These are phyloP conservation scores for Coregonus ussuriensis DNA, from an alignment of 2,797 vertebrate species.

Conservation along the genomic window DNA sequence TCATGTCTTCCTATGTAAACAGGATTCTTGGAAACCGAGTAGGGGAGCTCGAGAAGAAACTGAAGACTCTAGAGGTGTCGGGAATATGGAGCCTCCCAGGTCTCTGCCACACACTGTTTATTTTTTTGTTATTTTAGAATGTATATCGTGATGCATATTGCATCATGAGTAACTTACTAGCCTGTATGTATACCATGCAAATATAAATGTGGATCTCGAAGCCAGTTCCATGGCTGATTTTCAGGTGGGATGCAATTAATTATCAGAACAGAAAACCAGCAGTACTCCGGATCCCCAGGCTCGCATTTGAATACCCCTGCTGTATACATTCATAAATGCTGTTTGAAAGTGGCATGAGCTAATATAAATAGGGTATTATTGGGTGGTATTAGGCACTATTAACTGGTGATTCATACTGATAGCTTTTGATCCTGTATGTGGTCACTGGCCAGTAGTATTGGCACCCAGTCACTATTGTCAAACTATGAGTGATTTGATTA, in stretches of 20 bases:
- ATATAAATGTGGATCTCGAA: too few species aligned
- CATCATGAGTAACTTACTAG: background rate
- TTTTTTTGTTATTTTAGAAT: background rate
- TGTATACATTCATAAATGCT: too few species aligned
- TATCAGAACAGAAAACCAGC: too few species aligned
- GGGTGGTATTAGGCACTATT: background rate
- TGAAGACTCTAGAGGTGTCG: conserved; percentile 93
- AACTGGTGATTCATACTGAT: background rate
- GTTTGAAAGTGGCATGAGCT: too few species aligned
- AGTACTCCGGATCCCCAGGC: too few species aligned
- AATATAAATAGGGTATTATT: background rate
- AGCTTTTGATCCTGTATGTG: background rate
- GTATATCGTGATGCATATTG: background rate
- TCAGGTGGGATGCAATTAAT: too few species aligned
- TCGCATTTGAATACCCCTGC: too few species aligned
- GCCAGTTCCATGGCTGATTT: too few species aligned
- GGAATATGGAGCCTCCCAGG: conserved; percentile 98
- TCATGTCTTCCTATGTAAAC: background rate
- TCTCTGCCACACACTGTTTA: conserved; percentile 49
- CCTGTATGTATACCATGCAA: background rate
- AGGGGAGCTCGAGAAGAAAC: conserved; percentile 93
- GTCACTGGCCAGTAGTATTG: background rate
- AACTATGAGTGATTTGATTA: background rate
- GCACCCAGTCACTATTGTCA: background rate
- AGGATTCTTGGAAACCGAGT: conserved; percentile 96